phyloP scores from a whole-genome alignment of 2,113 vertebrate species.

The Verasper variegatus region DNA sequence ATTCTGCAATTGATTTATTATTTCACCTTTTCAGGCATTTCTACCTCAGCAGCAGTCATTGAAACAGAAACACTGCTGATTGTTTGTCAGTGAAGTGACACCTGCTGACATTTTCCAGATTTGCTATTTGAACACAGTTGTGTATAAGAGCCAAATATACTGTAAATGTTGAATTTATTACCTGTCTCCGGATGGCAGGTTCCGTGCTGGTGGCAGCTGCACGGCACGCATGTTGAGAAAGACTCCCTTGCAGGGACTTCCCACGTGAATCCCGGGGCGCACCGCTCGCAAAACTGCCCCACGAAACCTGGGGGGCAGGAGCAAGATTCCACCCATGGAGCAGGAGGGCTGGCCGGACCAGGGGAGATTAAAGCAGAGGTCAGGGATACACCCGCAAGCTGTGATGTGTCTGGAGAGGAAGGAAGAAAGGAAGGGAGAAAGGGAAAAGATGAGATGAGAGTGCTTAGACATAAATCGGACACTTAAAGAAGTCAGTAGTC shows the following conservation, averaged over 20 bases:
- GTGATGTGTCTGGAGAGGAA: constrained; percentile 79
- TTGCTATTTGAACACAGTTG: constrained; percentile 11
- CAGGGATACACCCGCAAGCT: constrained; percentile 84
- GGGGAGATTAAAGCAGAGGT: constrained; percentile 75
- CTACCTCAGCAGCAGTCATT: constrained; percentile 20
- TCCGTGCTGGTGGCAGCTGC: constrained; percentile 90
- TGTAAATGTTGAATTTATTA: constrained; percentile 50
- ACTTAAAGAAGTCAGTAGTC: constrained; percentile 4
- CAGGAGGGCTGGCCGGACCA: constrained; percentile 27
- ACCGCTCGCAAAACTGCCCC: constrained; percentile 90
- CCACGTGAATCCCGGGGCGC: constrained; percentile 86
- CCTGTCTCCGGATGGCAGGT: constrained; percentile 89
- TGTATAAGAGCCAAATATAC: neutral
- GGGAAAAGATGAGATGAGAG: neutral
- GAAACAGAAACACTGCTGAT: constrained; percentile 41
- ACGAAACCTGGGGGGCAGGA: constrained; percentile 85
- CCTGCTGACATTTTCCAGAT: constrained; percentile 23
- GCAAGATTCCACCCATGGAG: constrained; percentile 91
- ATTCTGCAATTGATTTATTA: constrained; percentile 23
- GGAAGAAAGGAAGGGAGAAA: constrained; percentile 5
- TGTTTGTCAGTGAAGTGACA: constrained; percentile 27
- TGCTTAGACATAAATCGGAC: constrained; percentile 10
- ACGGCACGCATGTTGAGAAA: constrained; percentile 85
- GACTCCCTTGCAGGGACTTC: constrained; percentile 77
- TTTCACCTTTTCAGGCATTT: constrained; percentile 6